Conservation (phyloP, 2,113 vertebrate species). For the Heptranchias perlo region DNA sequence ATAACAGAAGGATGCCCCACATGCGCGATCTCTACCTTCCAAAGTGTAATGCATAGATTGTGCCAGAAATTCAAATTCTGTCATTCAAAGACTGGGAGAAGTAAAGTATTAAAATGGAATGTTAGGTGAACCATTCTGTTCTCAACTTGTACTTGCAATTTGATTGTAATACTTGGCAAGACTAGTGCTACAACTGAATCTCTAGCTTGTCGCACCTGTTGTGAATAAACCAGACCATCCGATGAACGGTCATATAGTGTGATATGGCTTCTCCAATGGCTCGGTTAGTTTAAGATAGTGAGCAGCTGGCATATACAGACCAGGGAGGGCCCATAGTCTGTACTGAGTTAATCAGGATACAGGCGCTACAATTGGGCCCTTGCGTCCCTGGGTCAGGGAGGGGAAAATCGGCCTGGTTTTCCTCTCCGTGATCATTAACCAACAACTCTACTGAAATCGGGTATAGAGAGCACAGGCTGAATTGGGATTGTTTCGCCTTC, state of each 20-base stretch:
- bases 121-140: constrained; percentile 31
- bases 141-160: constrained; percentile 24
- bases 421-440: not conserved
- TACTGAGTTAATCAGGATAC: not conserved
- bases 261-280: not conserved
- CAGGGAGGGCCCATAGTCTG: not conserved
- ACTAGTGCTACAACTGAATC: not conserved
- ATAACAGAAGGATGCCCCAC: constrained; percentile 32
- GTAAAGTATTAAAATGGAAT: constrained; percentile 16
- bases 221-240: constrained; percentile 12
- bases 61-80: constrained; percentile 32
- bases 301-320: not conserved
- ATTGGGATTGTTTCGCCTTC: not conserved
- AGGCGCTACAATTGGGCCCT: not conserved
- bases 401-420: not conserved
- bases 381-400: not conserved
- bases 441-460: not conserved
- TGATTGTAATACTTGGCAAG: constrained; percentile 35
- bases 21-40: constrained; percentile 20
- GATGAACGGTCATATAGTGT: not conserved
- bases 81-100: constrained; percentile 19
- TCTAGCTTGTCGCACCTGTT: not conserved
- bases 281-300: not conserved
- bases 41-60: constrained; percentile 23
- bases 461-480: not conserved